Base-by-base conservation (phyloP, 2,888 invertebrate species). In the Anthrax anthrax region DNA sequence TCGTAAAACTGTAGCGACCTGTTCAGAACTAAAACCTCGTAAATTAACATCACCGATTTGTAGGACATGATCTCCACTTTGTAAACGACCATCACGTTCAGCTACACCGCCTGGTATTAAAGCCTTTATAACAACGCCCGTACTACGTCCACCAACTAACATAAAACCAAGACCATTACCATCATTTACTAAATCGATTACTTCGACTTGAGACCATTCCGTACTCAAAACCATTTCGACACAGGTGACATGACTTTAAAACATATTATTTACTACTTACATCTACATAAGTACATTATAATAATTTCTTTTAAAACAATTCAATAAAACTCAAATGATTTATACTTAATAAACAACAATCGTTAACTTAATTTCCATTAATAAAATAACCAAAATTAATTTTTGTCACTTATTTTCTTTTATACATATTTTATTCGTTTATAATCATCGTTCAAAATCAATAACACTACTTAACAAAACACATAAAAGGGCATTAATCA, bases 181-280 rank as follows among this genome's bases (percentile, higher is more conserved):
- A 76, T 97, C 96, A 71, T 97, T 97, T 58, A 86, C 78, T 60
- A 98, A 78, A 72, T 97, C 96, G 70, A 98, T 92, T 62, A 95
- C 90, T 81, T 98, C 97, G 69, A 98, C 92, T 77, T 97, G 96
- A 60, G 94, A 94, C 95, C 95, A 97, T 78, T 97, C 97, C 69
- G 96, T 96, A 72, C 90, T 95, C 73, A 97, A 78, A 80, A 80
- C 80, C 80, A 80, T 80, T 57, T 50, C 60, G 51, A 39, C 8
- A 18, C 13, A 34, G 44, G 39, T 39, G 44, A 37, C 46, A 46
- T 46, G 34, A 38, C 39, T 47, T 12, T 12, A 32, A 32, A 8
- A 23, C n/a, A n/a, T n/a, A n/a, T n/a, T n/a, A n/a, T n/a, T n/a
- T n/a, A 23, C 23, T 23, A 23, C 23, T 23, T 8, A 23, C 23